Conservation (phyloP, 1,140 invertebrate genomes). For the Hyposmocoma kahamanoa region DNA sequence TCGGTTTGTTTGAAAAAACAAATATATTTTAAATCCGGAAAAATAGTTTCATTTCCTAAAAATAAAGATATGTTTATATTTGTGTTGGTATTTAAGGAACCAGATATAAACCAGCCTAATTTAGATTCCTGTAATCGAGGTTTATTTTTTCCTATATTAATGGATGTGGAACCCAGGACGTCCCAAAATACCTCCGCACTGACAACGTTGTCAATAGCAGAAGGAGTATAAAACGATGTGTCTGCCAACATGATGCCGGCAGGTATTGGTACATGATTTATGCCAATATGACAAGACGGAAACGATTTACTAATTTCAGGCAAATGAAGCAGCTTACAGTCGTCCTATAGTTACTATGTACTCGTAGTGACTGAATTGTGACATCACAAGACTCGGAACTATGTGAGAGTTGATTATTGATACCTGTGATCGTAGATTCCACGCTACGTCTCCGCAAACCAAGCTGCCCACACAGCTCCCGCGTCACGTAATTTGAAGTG, state of each 20-base stretch:
- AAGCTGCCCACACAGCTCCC: conserved; percentile 15
- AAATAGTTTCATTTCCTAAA: too few relatives aligned
- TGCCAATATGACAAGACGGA: conserved; percentile 5
- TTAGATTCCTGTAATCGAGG: conserved; percentile 25
- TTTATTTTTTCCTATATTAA: conserved; percentile 13
- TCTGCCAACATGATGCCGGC: conserved; percentile 29
- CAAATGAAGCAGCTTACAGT: neutral
- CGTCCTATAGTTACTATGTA: neutral
- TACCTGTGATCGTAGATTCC: conserved; percentile 13
- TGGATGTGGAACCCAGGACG: conserved; percentile 22
- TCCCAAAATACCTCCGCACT: conserved; percentile 28
- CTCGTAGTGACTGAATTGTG: neutral
- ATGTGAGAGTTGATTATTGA: conserved; percentile 5
- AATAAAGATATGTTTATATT: too few relatives aligned
- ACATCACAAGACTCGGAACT: conserved; percentile 4
- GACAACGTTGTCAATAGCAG: conserved; percentile 30
- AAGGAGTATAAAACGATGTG: conserved; percentile 24
- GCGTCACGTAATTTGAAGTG: conserved; percentile 21
- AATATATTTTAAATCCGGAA: too few relatives aligned
- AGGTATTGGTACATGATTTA: conserved; percentile 15
- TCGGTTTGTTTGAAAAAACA: too few relatives aligned
- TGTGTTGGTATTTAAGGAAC: too few relatives aligned
- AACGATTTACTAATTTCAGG: conserved; percentile 1
- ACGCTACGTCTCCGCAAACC: conserved; percentile 11
- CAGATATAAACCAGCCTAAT: conserved; percentile 26